Conservation (phyloP, 2,888 invertebrate genomes). For the Zygogramma bicolorata region DNA sequence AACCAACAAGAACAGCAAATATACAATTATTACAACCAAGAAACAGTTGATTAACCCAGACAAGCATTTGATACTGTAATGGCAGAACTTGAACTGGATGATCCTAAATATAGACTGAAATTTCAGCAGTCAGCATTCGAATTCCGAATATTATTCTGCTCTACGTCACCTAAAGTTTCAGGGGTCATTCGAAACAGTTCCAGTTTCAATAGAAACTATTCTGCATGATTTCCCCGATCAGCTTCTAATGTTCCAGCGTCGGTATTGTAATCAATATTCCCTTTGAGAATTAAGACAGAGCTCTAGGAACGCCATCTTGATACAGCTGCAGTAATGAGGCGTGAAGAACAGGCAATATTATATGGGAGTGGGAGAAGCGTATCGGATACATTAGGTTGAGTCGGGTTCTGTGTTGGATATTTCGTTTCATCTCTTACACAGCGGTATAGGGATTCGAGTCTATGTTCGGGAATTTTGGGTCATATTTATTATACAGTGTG, state of each 20-base stretch:
- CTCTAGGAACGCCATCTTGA: neutral
- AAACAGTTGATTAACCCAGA: no score
- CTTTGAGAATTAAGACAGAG: neutral
- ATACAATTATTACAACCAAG: no score
- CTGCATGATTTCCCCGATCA: neutral
- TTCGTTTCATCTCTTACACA: no score
- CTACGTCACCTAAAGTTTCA: neutral
- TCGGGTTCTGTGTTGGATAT: neutral
- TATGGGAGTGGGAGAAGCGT: neutral
- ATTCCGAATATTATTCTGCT: neutral
- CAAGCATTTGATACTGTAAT: no score
- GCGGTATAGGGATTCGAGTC: no score
- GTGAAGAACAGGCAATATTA: neutral
- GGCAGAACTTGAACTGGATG: no score
- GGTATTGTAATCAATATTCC: neutral
- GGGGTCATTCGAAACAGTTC: neutral
- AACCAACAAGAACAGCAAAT: no score
- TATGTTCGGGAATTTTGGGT: no score
- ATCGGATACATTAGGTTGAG: neutral
- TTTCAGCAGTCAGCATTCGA: neutral
- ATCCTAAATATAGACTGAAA: no score
- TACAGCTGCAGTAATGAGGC: neutral
- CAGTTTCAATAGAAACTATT: neutral
- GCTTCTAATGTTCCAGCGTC: neutral
- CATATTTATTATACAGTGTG: no score